These are phyloP conservation scores for Gymnoscopelus braueri DNA, from an alignment of 2,797 vertebrate species.

Conservation along the genomic window DNA sequence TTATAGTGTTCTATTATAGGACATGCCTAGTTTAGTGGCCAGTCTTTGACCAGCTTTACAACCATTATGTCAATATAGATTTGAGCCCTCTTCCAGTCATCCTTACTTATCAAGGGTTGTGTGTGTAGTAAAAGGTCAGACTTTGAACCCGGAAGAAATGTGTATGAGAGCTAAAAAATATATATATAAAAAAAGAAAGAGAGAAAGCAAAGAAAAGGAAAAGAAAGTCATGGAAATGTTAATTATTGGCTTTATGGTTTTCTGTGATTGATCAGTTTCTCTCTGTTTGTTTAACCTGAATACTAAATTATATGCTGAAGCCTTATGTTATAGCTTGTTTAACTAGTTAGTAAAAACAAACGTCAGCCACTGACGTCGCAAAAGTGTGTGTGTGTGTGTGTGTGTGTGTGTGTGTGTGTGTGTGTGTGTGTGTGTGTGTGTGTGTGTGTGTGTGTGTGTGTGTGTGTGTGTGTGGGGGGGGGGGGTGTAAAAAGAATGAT, in stretches of 20 bases:
- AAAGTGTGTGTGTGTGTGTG: too few species aligned
- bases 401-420: too few species aligned
- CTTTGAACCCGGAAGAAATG: constrained; percentile 41
- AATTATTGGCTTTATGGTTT: background rate
- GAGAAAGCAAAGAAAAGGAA: background rate
- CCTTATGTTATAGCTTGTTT: background rate
- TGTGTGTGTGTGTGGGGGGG: too few species aligned
- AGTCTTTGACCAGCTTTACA: background rate
- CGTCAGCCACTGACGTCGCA: too few species aligned
- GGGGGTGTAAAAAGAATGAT: too few species aligned
- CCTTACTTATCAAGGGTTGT: background rate
- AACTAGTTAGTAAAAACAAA: too few species aligned
- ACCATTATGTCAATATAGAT: background rate
- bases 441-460: too few species aligned
- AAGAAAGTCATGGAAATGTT: background rate
- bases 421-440: too few species aligned
- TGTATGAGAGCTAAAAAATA: background rate
- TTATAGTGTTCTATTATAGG: background rate
- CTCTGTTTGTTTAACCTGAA: background rate
- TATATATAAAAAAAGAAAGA: too few species aligned
- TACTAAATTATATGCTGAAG: background rate
- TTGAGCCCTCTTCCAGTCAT: background rate
- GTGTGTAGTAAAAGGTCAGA: constrained; percentile 7
- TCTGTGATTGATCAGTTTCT: too few species aligned
- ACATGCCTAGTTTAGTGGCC: background rate